Conservation (phyloP, 37 sponge, comb jelly and placozoan genomes). For the Ephydatia muelleri region DNA sequence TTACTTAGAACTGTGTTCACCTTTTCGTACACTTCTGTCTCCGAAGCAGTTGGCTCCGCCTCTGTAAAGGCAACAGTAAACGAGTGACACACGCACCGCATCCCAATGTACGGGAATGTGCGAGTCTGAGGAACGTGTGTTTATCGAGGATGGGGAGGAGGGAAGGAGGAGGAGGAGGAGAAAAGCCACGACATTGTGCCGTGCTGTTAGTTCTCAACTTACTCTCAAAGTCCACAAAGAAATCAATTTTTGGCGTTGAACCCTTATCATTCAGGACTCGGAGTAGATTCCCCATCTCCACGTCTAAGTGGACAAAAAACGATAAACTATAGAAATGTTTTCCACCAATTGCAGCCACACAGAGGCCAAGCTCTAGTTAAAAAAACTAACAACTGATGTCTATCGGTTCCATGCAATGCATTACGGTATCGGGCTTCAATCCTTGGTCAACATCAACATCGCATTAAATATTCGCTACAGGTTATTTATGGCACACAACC, state of each 20-base stretch:
- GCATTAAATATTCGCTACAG: background rate
- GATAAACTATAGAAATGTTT: background rate
- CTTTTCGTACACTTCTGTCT: constrained; percentile 61
- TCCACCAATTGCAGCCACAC: background rate
- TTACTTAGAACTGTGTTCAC: constrained; percentile 64
- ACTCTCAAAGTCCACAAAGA: constrained; percentile 92
- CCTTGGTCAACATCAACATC: background rate
- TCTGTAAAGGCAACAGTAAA: constrained; percentile 32
- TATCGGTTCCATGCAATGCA: background rate
- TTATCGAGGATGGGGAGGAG: background rate
- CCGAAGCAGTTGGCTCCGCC: constrained; percentile 77
- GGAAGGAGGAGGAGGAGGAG: no score
- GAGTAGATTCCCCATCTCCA: constrained; percentile 76
- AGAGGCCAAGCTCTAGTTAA: background rate
- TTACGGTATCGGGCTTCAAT: background rate
- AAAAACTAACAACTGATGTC: no score
- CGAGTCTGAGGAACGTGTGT: no score
- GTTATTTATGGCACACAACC: background rate
- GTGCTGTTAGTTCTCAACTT: constrained; percentile 14
- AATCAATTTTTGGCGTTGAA: constrained; percentile 67
- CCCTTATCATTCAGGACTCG: constrained; percentile 70
- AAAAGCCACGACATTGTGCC: background rate
- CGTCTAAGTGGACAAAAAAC: background rate
- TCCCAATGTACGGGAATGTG: background rate
- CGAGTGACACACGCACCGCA: no score